These are phyloP conservation scores for Smutsia gigantea DNA, from an alignment of 2,797 vertebrate genomes.

Conservation along the genomic window DNA sequence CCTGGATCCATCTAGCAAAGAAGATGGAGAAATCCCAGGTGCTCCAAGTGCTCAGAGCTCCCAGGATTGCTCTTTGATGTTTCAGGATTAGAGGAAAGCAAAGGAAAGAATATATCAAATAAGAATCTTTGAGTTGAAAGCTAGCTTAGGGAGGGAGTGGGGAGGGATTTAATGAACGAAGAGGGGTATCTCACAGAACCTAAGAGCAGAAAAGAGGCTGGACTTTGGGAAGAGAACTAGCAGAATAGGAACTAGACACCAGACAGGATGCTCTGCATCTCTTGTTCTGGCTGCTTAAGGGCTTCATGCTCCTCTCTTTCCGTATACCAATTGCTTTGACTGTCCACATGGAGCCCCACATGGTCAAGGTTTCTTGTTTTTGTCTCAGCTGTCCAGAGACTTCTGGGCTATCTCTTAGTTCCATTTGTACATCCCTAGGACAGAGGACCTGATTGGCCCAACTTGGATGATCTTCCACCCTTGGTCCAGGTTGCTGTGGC, in stretches of 20 bases:
- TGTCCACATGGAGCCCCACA: background rate
- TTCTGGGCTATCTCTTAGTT: background rate
- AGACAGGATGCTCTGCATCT: background rate
- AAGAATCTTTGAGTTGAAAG: background rate
- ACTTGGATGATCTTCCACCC: background rate
- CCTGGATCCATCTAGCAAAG: background rate
- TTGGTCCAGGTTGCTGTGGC: background rate
- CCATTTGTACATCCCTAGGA: background rate
- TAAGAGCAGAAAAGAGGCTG: background rate
- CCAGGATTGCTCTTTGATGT: background rate
- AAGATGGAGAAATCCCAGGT: background rate
- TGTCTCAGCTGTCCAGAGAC: background rate
- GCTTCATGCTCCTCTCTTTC: background rate
- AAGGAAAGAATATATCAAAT: background rate
- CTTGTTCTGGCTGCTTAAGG: background rate
- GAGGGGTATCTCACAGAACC: background rate
- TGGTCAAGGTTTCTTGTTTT: background rate
- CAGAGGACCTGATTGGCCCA: background rate
- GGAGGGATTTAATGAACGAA: background rate
- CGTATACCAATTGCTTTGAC: background rate
- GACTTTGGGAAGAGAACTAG: background rate
- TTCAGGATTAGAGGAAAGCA: background rate
- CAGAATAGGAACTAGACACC: background rate
- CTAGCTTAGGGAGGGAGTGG: background rate
- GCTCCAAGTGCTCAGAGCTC: background rate